Percentiles rank a stretch among this genome's conserved stretches.
These are phyloP conservation scores for Tricholaema leucomelas DNA, from an alignment of 2,113 vertebrate genomes.

Conservation along the genomic window DNA sequence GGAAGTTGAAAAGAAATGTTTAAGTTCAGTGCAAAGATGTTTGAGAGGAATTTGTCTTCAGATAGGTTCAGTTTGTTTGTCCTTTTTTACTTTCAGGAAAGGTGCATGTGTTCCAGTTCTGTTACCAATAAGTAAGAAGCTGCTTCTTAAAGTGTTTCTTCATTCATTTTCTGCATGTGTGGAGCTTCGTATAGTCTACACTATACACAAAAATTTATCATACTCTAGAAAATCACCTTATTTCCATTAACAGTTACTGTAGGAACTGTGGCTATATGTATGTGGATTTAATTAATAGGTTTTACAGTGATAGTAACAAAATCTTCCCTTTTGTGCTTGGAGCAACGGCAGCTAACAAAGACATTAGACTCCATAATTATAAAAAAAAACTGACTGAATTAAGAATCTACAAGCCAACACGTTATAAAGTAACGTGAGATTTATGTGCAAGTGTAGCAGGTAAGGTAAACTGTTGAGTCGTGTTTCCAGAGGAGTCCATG, in stretches of 20 bases:
- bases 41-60: background rate
- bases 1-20: background rate
- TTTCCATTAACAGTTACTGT: background rate
- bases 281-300: background rate
- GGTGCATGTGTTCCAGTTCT: background rate
- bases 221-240: background rate
- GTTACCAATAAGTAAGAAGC: background rate
- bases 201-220: background rate
- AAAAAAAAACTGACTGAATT: constrained; percentile 35
- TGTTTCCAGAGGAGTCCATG: background rate
- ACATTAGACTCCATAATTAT: constrained; percentile 18
- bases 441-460: background rate
- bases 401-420: background rate
- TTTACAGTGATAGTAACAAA: background rate
- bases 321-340: constrained; percentile 8
- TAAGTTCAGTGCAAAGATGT: background rate
- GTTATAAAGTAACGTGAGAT: background rate
- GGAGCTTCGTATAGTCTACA: background rate
- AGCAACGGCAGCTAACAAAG: constrained; percentile 52
- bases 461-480: constrained; percentile 1
- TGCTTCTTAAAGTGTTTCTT: background rate
- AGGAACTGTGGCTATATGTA: background rate
- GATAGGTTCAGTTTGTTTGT: background rate
- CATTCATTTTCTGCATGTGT: background rate
- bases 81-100: background rate